Evolutionary conservation across 2,797 vertebrate genomes (phyloP), one percentile per base, ranked within the genome.

Genomic region (Oophaga sylvatica): DNA sequence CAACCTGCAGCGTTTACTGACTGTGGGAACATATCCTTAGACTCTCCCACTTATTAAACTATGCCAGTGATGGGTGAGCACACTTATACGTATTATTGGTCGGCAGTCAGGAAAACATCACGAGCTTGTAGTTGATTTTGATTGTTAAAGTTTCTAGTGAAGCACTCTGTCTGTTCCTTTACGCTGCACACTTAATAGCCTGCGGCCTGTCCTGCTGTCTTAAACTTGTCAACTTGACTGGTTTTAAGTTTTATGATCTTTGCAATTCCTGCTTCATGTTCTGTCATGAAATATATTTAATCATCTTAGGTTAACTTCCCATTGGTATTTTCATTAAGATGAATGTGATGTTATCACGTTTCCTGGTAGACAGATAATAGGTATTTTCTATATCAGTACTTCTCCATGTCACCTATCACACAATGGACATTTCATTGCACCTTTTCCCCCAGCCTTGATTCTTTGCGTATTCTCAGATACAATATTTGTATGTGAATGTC

Each of bases 211-310:
- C 70, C 86, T 87, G 57, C 59, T 87, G 48, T n/a, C 20, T 70
- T 80, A 31, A 35, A 31, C 57, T 56, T 87, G 80, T 82, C 80
- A 87, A 16, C 68, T 56, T 83, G 48, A 17, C 45, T 83, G 3
- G 53, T 83, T 79, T 29, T 79, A 83, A 57, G 63, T 41, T 83
- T 78, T 87, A 83, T 87, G 79, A 87, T 83, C 45, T 82, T 31
- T 78, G 62, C 83, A 79, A 87, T 87, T 87, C 87, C 75, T 83
- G 48, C 20, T 87, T 65, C 87, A 22, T 87, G 87, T 83, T 83
- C 81, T 83, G 63, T 87, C 87, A 70, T 79, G 87, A 83, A 81
- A 87, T 56, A 83, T 70, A 83, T 76, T 65, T 68, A 87, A 67
- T 87, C 35, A 76, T 17, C 76, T 80, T 19, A 22, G 20, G 63